Base-by-base conservation (phyloP, 2,113 vertebrate genomes). In the Puntigrus tetrazona region DNA sequence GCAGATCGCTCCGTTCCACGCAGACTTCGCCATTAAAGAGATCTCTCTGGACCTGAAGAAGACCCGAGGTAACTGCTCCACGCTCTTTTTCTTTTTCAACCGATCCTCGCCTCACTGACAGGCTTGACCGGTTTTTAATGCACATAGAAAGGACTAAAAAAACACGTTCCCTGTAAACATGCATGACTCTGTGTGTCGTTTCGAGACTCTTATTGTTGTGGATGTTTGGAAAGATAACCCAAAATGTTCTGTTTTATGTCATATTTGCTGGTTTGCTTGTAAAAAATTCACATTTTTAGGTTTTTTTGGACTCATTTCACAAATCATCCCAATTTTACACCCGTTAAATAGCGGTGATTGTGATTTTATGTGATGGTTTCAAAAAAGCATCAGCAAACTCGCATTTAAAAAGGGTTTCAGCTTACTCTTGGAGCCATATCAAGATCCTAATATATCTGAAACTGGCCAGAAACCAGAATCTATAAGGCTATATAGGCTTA, bases 11-110 rank as follows among this genome's bases (percentile, higher is more conserved):
- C 98, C 98, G 89, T 99, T 99, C 94, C 98, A 99, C 92, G 95
- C 98, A 76, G 98, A 99, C 94, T 99, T 99, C 93, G 96, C 98
- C 95, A 99, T 99, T 95, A 99, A 98, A 94, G 98, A 99, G 94
- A 99, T 99, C 95, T 99, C 98, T 91, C 95, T 99, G 95, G 98
- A 99, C 94, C 96, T 99, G 94, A 99, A 97, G 96, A 99, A 96
- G 95, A 99, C 97, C 87, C 96, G 97, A 97, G 98, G 98, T 99
- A 95, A 92, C 92, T 92, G 90, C 89, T n/a, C n/a, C 90, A 87
- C 86, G 89, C 89, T n/a, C n/a, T n/a, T n/a, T n/a, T n/a, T n/a
- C n/a, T n/a, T n/a, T n/a, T n/a, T n/a, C n/a, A n/a, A n/a, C n/a
- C n/a, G n/a, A n/a, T n/a, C n/a, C n/a, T n/a, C n/a, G n/a, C n/a